phyloP scores from a whole-genome alignment of 2,888 invertebrate genomes.

The Orthosia incerta region DNA sequence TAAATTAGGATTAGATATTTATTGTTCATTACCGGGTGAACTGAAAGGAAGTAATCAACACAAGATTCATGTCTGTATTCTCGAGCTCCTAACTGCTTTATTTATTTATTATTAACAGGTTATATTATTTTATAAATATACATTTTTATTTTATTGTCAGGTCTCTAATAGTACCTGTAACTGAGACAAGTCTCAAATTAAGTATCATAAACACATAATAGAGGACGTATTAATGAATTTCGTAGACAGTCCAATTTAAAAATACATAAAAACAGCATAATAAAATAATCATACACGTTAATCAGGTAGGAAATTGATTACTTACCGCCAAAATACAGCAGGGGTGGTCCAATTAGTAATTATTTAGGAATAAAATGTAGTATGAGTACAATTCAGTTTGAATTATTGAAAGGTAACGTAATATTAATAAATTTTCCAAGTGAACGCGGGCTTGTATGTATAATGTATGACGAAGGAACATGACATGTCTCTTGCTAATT shows the following conservation, averaged over 20 bases:
- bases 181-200: slow-evolving; percentile 76
- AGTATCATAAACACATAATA: slow-evolving; percentile 81
- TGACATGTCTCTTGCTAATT: slow-evolving; percentile 85
- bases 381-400: slow-evolving; percentile 67
- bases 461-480: slow-evolving; percentile 85
- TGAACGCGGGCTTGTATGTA: slow-evolving; percentile 77
- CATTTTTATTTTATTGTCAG: slow-evolving; percentile 35
- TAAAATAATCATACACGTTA: slow-evolving; percentile 80
- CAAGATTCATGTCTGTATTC: slow-evolving; percentile 30
- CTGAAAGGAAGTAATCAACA: slow-evolving; percentile 55
- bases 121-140: slow-evolving; percentile 34
- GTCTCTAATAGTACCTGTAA: slow-evolving; percentile 48
- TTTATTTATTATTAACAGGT: slow-evolving; percentile 38
- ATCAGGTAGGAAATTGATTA: slow-evolving; percentile 74
- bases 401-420: slow-evolving; percentile 76
- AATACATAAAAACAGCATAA: slow-evolving; percentile 72
- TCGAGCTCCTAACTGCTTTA: slow-evolving; percentile 7
- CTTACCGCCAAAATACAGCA: slow-evolving; percentile 69
- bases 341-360: slow-evolving; percentile 78
- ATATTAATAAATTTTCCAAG: slow-evolving; percentile 80
- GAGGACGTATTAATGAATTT: slow-evolving; percentile 73
- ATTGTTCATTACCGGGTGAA: slow-evolving; percentile 52
- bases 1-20: slow-evolving; percentile 60
- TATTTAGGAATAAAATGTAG: slow-evolving; percentile 60
- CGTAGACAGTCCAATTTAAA: slow-evolving; percentile 72